These are phyloP conservation scores for Hylyphantes graminicola DNA, from an alignment of 1,140 invertebrate genomes.

Conservation along the genomic window DNA sequence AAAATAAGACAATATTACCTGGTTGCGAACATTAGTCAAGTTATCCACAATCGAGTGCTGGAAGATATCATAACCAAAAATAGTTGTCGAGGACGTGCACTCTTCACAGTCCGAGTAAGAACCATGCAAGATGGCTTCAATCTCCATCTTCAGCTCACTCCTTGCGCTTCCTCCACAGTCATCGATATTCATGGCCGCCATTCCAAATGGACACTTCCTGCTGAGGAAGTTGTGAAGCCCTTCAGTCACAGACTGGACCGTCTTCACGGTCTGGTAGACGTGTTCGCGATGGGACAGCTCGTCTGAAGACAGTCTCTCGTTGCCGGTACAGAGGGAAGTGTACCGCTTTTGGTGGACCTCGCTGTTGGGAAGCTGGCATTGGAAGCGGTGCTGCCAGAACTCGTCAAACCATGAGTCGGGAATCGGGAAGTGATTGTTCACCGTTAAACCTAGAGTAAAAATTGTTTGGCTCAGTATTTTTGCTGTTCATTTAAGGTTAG, in stretches of 20 bases:
- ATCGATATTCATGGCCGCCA: slow-evolving; percentile 63
- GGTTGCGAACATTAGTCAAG: slow-evolving; percentile 3
- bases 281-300: slow-evolving; percentile 65
- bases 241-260: slow-evolving; percentile 68
- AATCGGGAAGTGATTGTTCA: slow-evolving; percentile 66
- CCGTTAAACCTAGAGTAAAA: slow-evolving; percentile 62
- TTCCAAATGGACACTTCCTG: slow-evolving; percentile 62
- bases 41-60: slow-evolving; percentile 37
- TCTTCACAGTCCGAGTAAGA: slow-evolving; percentile 45
- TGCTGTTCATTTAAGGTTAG: too few relatives aligned
- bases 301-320: slow-evolving; percentile 54
- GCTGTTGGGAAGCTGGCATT: slow-evolving; percentile 66
- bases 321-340: slow-evolving; percentile 38
- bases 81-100: slow-evolving; percentile 20
- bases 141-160: slow-evolving; percentile 57
- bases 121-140: slow-evolving; percentile 26
- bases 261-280: slow-evolving; percentile 68
- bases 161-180: slow-evolving; percentile 63
- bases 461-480: too few relatives aligned
- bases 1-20: slow-evolving; percentile 19
- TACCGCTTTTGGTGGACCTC: slow-evolving; percentile 63
- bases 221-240: slow-evolving; percentile 66
- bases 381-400: slow-evolving; percentile 68
- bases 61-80: slow-evolving; percentile 51
- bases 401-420: slow-evolving; percentile 70